phyloP scores from a whole-genome alignment of 2,797 vertebrate species.

The Rhinatrema bivittatum region DNA sequence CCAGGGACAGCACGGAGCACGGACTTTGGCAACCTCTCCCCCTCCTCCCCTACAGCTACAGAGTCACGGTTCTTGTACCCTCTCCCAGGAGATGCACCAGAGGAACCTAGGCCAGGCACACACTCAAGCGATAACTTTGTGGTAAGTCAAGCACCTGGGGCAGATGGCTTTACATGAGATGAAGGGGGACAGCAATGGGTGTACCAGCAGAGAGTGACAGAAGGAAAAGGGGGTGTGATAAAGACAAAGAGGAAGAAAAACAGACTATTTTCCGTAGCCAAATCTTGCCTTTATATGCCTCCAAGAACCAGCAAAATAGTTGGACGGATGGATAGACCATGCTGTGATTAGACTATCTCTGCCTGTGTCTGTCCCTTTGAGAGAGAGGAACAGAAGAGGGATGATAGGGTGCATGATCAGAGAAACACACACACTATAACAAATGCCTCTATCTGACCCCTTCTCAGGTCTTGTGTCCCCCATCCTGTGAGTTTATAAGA shows the following conservation, averaged over 20 bases:
- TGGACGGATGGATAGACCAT: too few relatives aligned
- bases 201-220: constrained; percentile 3
- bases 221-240: constrained; percentile 1
- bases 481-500: constrained; percentile 65
- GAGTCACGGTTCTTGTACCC: constrained; percentile 1
- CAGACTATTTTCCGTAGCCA: too few relatives aligned
- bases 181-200: neutral
- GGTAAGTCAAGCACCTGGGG: too few relatives aligned
- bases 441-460: too few relatives aligned
- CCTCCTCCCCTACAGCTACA: neutral
- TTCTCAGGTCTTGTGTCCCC: constrained; percentile 61
- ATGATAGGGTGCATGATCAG: too few relatives aligned
- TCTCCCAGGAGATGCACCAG: neutral
- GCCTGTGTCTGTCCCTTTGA: too few relatives aligned
- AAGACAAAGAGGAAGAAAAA: constrained; percentile 57
- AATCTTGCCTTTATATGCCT: too few relatives aligned
- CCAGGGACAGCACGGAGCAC: constrained; percentile 5
- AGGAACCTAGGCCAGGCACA: neutral
- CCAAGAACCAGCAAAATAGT: too few relatives aligned
- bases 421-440: too few relatives aligned
- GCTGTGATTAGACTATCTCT: too few relatives aligned
- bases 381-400: too few relatives aligned
- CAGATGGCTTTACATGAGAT: too few relatives aligned
- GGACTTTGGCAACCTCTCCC: neutral
- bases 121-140: constrained; percentile 1